A percentile compares a stretch with the other conserved stretches of the same genome.
These are phyloP conservation scores for Meliscaeva auricollis DNA, from an alignment of 2,888 invertebrate species.

Conservation along the genomic window DNA sequence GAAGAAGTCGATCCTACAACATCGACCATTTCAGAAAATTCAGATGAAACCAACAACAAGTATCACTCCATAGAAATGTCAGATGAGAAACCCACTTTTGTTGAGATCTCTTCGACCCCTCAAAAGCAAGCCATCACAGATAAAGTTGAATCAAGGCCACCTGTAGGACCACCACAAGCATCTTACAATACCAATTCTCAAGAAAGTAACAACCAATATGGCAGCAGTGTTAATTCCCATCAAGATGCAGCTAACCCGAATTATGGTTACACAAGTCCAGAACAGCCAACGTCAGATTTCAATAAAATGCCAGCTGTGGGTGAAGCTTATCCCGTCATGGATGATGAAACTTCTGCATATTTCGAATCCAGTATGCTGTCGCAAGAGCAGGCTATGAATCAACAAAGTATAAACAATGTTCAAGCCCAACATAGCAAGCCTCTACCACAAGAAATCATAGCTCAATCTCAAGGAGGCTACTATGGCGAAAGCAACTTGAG, in stretches of 20 bases:
- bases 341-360: constrained; percentile 66
- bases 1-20: constrained; percentile 77
- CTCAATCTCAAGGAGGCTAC: constrained; percentile 31
- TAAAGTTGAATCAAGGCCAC: constrained; percentile 48
- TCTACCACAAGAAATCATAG: not conserved
- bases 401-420: constrained; percentile 72
- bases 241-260: constrained; percentile 59
- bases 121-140: constrained; percentile 43
- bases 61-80: constrained; percentile 69
- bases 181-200: constrained; percentile 51
- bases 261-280: constrained; percentile 81
- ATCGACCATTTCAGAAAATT: constrained; percentile 39
- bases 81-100: constrained; percentile 56
- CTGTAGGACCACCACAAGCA: constrained; percentile 46
- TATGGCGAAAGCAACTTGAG: constrained; percentile 5
- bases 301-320: constrained; percentile 83
- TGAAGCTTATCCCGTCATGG: constrained; percentile 81
- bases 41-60: constrained; percentile 60
- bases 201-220: constrained; percentile 56
- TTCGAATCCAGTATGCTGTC: constrained; percentile 69
- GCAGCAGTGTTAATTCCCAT: constrained; percentile 66
- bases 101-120: constrained; percentile 57
- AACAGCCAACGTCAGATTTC: constrained; percentile 81
- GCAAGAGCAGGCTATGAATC: constrained; percentile 72
- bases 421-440: constrained; percentile 3